Conservation (phyloP, 2,888 invertebrate species). For the Hemicrepidius hirtus region DNA sequence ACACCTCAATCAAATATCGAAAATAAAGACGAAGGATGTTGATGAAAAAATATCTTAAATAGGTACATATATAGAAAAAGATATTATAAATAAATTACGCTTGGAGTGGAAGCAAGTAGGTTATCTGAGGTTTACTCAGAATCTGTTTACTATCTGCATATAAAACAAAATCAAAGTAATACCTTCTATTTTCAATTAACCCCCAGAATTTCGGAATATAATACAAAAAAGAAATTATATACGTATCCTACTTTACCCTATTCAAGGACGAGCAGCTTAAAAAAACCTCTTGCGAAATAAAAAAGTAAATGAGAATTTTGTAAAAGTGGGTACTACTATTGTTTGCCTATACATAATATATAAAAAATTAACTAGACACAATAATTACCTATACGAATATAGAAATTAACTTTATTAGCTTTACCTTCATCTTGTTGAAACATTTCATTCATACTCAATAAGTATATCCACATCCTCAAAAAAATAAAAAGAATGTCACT, state of each 20-base stretch:
- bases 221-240: too few species aligned
- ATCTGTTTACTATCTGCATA: neutral
- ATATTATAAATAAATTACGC: neutral
- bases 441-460: too few species aligned
- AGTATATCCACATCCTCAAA: neutral
- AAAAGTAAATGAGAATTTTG: too few species aligned
- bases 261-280: too few species aligned
- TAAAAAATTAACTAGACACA: neutral
- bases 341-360: too few species aligned
- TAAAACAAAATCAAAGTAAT: conserved; percentile 1
- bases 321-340: too few species aligned
- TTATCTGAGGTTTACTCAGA: neutral
- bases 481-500: neutral
- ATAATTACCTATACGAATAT: conserved; percentile 3
- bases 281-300: too few species aligned
- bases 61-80: neutral
- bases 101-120: neutral
- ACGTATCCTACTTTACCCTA: too few species aligned
- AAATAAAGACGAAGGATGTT: conserved; percentile 19
- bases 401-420: conserved; percentile 1
- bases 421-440: conserved; percentile 4
- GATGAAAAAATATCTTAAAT: conserved; percentile 27
- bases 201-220: neutral
- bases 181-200: neutral
- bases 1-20: conserved; percentile 27